Evolutionary conservation across 2,888 invertebrate species (phyloP), one percentile per base, ranked within the genome.

Genomic region (Eilema griseolum): DNA sequence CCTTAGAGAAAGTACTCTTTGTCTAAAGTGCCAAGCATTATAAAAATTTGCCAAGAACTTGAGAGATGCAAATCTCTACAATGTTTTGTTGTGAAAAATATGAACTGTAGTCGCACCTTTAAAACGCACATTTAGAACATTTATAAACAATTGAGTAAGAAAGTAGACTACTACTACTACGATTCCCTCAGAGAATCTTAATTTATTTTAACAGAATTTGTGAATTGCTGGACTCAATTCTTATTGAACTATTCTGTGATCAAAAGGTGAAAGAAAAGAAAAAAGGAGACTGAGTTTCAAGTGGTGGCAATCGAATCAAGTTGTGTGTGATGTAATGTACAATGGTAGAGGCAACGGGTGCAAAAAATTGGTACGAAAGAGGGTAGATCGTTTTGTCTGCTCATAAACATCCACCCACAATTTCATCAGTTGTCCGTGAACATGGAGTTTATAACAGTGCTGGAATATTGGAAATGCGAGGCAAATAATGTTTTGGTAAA

Each of bases 401-500:
- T 52, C 52, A 52, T 52, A n/a, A 52, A 52, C 52, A 52, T n/a
- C 8, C 52, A n/a, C n/a, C 20, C n/a, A n/a, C n/a, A 52, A 52
- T n/a, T 52, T 52, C 52, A 52, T n/a, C n/a, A 52, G 52, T 52
- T 52, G 52, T n/a, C 10, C 52, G 20, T 20, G 20, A 46, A 20
- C 46, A 41, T 41, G 20, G 46, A 20, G 46, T 20, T 20, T 41
- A 41, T 41, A 41, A 41, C 16, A 14, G 41, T 41, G 41, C 16
- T 41, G 41, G 41, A 41, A 41, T 46, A 46, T 46, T 46, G 46
- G 20, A 46, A 46, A 16, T 41, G 41, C 41, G 41, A 3, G 16
- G 16, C 41, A 41, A 41, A 41, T 41, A 41, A 41, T 76, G 81
- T 37, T 37, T 37, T 37, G 33, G 33, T 37, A 37, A 12, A 37